These are phyloP conservation scores for Anomalospiza imberbis DNA, from an alignment of 2,797 vertebrate species.

Conservation along the genomic window DNA sequence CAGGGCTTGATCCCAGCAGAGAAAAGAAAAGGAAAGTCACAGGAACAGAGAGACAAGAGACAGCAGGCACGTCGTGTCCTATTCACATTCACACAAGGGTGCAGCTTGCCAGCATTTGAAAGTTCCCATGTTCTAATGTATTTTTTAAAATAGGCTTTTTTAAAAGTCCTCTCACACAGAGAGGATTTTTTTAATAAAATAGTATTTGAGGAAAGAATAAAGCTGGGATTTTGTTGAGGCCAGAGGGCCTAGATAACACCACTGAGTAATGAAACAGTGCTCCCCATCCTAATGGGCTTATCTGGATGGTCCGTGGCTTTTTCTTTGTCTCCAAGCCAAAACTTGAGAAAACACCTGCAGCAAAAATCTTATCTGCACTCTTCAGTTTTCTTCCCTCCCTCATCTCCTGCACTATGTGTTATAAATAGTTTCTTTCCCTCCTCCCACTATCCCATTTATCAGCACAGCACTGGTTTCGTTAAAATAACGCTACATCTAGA, in stretches of 20 bases:
- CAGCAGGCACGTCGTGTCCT: neutral
- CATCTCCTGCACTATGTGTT: neutral
- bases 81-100: neutral
- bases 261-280: neutral
- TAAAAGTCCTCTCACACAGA: neutral
- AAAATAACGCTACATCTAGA: neutral
- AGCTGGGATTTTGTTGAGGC: constrained; percentile 6
- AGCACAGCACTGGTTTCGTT: neutral
- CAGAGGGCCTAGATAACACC: neutral
- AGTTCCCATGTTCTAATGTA: neutral
- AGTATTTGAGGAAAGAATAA: neutral
- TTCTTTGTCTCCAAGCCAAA: constrained; percentile 24
- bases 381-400: constrained; percentile 22
- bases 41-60: neutral
- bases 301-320: constrained; percentile 4
- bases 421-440: constrained; percentile 9
- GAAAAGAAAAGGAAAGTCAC: neutral
- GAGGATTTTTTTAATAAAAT: constrained; percentile 8
- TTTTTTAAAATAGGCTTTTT: neutral
- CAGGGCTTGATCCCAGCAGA: neutral
- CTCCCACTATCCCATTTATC: constrained; percentile 8
- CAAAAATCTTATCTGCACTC: constrained; percentile 24
- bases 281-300: constrained; percentile 42
- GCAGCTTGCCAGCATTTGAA: neutral
- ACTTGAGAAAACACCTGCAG: constrained; percentile 25